phyloP scores from a whole-genome alignment of 1,140 invertebrate genomes.

The Medauroidea extradentata region DNA sequence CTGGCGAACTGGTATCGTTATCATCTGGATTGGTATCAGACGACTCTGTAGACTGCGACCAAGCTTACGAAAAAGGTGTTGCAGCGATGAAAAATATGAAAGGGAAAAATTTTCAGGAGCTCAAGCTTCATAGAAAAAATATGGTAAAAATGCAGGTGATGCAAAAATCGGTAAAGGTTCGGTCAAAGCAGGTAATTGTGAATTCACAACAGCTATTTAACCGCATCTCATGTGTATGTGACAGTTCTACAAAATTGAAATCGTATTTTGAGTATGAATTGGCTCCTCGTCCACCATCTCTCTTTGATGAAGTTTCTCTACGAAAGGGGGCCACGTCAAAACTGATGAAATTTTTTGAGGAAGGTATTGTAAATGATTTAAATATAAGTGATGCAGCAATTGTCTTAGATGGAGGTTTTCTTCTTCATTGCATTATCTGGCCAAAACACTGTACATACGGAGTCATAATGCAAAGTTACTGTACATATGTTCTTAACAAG shows the following conservation, averaged over 20 bases:
- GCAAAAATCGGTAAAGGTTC: constrained; percentile 8
- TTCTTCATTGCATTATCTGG: constrained; percentile 14
- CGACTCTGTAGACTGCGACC: not conserved
- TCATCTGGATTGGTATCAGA: not conserved
- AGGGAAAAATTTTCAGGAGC: constrained; percentile 1
- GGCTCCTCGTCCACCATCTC: constrained; percentile 11
- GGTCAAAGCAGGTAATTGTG: constrained; percentile 2
- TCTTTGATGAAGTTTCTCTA: constrained; percentile 12
- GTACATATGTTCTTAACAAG: not conserved
- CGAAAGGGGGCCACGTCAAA: constrained; percentile 11
- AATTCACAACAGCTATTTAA: constrained; percentile 18
- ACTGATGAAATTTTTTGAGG: not conserved
- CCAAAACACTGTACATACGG: constrained; percentile 4
- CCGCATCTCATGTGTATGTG: constrained; percentile 10
- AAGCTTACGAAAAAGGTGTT: not conserved
- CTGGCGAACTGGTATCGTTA: not conserved
- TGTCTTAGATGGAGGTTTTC: constrained; percentile 13
- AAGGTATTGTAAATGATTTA: not conserved
- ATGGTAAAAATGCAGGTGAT: constrained; percentile 1
- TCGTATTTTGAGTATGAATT: constrained; percentile 14
- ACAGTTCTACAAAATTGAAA: constrained; percentile 6
- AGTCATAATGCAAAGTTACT: constrained; percentile 5
- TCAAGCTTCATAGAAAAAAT: constrained; percentile 7
- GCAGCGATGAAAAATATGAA: not conserved
- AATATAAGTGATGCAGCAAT: not conserved